Conservation (phyloP, 2,797 vertebrate genomes). For the Siniperca obscura region DNA sequence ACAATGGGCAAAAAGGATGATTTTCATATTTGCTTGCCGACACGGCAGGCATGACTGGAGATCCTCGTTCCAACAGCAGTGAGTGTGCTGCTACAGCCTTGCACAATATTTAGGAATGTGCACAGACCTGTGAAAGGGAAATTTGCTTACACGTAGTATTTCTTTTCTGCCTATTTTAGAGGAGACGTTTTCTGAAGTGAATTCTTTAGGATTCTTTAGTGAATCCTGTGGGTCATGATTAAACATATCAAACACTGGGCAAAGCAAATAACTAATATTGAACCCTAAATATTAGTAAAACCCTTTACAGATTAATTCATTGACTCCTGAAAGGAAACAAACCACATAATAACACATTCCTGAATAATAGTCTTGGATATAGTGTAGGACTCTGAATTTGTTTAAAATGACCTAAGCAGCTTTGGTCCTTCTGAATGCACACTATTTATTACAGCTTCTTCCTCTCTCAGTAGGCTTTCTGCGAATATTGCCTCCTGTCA, state of each 20-base stretch:
- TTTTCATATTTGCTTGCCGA: slow-evolving; percentile 36
- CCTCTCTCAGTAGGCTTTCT: neutral
- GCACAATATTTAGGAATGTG: slow-evolving; percentile 42
- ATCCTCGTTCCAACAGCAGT: slow-evolving; percentile 42
- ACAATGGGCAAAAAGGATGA: slow-evolving; percentile 16
- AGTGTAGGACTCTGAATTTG: neutral
- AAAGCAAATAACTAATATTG: neutral
- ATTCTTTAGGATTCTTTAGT: neutral
- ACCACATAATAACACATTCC: neutral
- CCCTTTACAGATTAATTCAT: neutral
- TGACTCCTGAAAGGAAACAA: neutral
- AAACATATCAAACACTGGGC: neutral
- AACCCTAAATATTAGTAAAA: neutral
- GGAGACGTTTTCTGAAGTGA: neutral
- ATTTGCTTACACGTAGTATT: neutral
- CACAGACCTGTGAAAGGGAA: slow-evolving; percentile 17
- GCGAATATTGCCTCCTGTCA: slow-evolving; percentile 40
- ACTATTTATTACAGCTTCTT: slow-evolving; percentile 23
- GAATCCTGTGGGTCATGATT: neutral
- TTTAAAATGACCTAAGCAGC: slow-evolving; percentile 2
- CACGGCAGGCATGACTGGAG: slow-evolving; percentile 30
- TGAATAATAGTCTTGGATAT: neutral
- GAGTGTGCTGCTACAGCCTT: neutral
- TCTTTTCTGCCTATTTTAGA: neutral
- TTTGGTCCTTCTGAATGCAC: neutral